Percentiles rank a stretch among this genome's conserved stretches.
phyloP scores from a whole-genome alignment of 2,888 invertebrate species.

The Brachynemurus nebulosus region DNA sequence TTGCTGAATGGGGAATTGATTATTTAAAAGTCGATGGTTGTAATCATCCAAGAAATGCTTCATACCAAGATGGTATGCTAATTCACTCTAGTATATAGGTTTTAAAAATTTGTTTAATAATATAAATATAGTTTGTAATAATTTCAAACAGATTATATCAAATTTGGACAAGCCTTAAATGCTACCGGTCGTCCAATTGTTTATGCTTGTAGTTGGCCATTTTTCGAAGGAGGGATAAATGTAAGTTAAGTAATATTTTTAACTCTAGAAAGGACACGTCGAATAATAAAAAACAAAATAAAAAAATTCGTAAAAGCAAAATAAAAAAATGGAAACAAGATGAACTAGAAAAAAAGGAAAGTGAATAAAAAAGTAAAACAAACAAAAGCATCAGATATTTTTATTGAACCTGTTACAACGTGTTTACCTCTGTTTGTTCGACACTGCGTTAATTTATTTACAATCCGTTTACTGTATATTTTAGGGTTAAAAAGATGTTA shows the following conservation, averaged over 20 bases:
- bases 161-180: neutral
- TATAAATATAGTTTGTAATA: too few relatives aligned
- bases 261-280: neutral
- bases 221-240: neutral
- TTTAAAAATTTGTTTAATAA: too few relatives aligned
- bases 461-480: too few relatives aligned
- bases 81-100: too few relatives aligned
- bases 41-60: conserved; percentile 39
- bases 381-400: neutral
- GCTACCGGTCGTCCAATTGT: neutral
- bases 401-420: neutral
- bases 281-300: neutral
- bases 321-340: neutral
- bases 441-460: too few relatives aligned
- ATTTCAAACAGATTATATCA: too few relatives aligned
- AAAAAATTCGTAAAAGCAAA: neutral
- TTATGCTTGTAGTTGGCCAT: neutral
- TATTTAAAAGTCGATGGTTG: conserved; percentile 76
- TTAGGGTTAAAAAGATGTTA: too few relatives aligned
- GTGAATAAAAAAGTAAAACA: too few relatives aligned
- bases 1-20: conserved; percentile 69
- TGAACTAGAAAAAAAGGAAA: too few relatives aligned
- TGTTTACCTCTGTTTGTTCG: neutral
- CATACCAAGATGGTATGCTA: conserved; percentile 40
- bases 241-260: neutral